phyloP scores from a whole-genome alignment of 2,797 vertebrate genomes.

The Synaphobranchus kaupii region DNA sequence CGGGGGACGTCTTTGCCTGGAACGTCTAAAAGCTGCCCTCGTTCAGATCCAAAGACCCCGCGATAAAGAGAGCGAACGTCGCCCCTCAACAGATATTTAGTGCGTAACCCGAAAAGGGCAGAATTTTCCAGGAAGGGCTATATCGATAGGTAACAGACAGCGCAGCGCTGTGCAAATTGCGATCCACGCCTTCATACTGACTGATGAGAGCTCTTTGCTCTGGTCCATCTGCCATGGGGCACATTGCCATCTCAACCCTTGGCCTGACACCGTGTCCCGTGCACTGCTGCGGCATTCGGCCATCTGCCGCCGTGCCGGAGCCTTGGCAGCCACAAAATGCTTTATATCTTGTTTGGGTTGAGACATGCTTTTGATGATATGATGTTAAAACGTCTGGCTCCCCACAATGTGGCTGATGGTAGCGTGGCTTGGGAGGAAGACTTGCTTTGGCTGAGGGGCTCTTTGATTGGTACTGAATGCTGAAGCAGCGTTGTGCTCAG shows the following conservation, averaged over 20 bases:
- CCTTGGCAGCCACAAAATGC: not conserved
- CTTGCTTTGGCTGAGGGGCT: not conserved
- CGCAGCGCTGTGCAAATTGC: not conserved
- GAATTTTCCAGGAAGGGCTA: not conserved
- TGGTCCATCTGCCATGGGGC: conserved; percentile 17
- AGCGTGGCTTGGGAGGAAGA: not conserved
- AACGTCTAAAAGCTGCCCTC: not conserved
- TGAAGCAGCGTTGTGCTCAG: not conserved
- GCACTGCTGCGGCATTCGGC: not conserved
- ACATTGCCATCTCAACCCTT: not conserved
- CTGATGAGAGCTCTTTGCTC: not conserved
- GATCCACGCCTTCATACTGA: not conserved
- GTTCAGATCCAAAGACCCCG: not conserved
- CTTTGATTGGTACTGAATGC: not conserved
- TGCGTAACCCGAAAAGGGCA: not conserved
- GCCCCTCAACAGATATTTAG: not conserved
- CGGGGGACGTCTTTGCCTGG: not conserved
- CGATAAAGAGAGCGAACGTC: not conserved
- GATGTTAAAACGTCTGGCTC: not conserved
- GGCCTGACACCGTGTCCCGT: not conserved
- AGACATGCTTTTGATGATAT: not conserved
- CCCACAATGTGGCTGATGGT: not conserved
- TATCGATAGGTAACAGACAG: not conserved
- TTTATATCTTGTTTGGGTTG: not conserved
- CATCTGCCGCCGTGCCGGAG: not conserved